These are phyloP conservation scores for Antedon mediterranea DNA, from an alignment of 53 echinoderm and acorn worm species.

Conservation along the genomic window DNA sequence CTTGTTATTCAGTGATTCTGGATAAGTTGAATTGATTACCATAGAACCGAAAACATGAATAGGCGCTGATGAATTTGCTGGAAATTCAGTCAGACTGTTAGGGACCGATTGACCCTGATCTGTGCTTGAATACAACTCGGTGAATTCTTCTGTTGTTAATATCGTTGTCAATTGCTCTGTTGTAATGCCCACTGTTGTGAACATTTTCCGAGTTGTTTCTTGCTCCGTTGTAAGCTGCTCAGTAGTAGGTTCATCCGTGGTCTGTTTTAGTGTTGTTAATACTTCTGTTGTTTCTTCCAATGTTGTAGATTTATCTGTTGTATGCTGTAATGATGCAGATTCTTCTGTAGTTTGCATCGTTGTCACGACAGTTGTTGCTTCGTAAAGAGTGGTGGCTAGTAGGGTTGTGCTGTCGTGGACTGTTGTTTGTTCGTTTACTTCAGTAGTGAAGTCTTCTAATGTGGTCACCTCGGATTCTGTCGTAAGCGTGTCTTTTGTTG, in stretches of 20 bases:
- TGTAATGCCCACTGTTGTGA: neutral
- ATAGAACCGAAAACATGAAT: neutral
- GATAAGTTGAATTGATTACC: neutral
- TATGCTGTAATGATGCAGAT: neutral
- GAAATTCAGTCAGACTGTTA: neutral
- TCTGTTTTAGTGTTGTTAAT: neutral
- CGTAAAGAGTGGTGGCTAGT: neutral
- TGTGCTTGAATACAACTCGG: neutral
- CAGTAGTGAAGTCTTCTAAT: neutral
- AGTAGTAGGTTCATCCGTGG: neutral
- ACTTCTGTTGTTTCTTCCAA: neutral
- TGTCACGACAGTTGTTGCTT: neutral
- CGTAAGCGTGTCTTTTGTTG: neutral
- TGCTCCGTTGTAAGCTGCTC: neutral
- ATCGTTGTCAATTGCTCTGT: neutral
- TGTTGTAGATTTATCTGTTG: neutral
- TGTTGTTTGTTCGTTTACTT: neutral
- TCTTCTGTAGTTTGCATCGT: neutral
- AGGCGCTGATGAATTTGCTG: neutral
- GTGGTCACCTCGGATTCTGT: neutral
- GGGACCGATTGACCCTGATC: neutral
- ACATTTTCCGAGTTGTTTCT: neutral
- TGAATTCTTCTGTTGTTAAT: neutral
- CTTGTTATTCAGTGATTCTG: neutral
- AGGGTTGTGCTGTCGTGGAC: neutral